Base-by-base conservation (phyloP, 2,113 vertebrate genomes). In the Nematolebias whitei region DNA sequence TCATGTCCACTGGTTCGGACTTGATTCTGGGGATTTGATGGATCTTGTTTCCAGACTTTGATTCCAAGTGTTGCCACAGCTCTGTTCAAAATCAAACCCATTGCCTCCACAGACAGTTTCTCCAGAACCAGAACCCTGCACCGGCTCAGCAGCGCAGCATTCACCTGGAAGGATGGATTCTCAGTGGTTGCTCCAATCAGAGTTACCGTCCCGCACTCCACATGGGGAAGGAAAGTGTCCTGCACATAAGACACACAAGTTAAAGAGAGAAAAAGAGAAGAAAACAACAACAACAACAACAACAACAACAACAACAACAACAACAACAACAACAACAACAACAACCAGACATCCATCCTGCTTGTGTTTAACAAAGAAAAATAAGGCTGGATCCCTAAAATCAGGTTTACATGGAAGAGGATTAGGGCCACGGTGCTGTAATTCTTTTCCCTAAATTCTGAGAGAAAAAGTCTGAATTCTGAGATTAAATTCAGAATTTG, bases 141-240 rank as follows among this genome's bases (percentile, higher is more conserved):
- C 0, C 98, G 94, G 89, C 98, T 98, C 73, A 99, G 91, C 41
- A 99, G 91, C 19, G 97, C 98, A 0, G 93, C 91, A 0, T 98
- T 99, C 73, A 99, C 96, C 90, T 99, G 97, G 89, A 99, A 99
- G 71, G 98, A 99, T 44, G 98, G 98, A 85, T 99, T 99, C 85
- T 99, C 98, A 0, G 98, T 99, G 77, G 98, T 99, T 0, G 98
- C 98, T 44, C 98, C 98, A 26, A 99, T 97, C 88, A 99, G 92
- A 9, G 96, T 99, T 68, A 99, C 86, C 0, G 95, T 98, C 60
- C 98, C 98, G 23, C 96, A 95, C 80, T 99, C 98, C 16, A 99
- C 96, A 78, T 99, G 97, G 86, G 98, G 98, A 75, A 99, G 95
- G 80, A 99, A 93, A 22, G 91, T 93, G 87, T 99, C 96, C 97